These are phyloP conservation scores for Tipula lateralis DNA, from an alignment of 2,888 invertebrate species.

Conservation along the genomic window DNA sequence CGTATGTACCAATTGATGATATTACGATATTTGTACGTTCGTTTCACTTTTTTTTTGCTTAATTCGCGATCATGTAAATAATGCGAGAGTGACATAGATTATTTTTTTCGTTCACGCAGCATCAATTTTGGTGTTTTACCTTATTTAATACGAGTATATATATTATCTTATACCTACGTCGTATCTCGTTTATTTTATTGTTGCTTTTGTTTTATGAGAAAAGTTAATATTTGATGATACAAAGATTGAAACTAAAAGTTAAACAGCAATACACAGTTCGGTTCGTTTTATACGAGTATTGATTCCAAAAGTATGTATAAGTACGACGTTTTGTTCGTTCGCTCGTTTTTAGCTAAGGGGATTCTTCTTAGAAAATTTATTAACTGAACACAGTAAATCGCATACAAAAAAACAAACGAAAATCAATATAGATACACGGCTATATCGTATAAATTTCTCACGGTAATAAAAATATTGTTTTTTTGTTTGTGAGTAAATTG, in stretches of 20 bases:
- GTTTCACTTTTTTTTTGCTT: too few relatives aligned
- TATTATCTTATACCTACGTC: background rate
- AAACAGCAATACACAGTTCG: background rate
- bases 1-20: too few relatives aligned
- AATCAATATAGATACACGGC: background rate
- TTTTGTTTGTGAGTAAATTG: background rate
- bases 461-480: background rate
- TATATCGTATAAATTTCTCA: background rate
- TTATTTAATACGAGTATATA: too few relatives aligned
- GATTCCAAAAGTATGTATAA: background rate
- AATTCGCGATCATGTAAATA: background rate
- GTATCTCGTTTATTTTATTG: background rate
- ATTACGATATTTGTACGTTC: too few relatives aligned
- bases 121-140: too few relatives aligned
- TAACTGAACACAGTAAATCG: background rate
- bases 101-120: background rate
- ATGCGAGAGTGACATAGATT: background rate
- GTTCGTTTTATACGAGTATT: background rate
- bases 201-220: background rate
- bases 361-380: background rate
- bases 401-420: background rate
- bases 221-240: background rate
- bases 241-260: background rate
- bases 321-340: background rate
- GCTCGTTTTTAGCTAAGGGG: background rate